Conservation (phyloP, 2,888 invertebrate genomes). For the Pilophorus perplexus region DNA sequence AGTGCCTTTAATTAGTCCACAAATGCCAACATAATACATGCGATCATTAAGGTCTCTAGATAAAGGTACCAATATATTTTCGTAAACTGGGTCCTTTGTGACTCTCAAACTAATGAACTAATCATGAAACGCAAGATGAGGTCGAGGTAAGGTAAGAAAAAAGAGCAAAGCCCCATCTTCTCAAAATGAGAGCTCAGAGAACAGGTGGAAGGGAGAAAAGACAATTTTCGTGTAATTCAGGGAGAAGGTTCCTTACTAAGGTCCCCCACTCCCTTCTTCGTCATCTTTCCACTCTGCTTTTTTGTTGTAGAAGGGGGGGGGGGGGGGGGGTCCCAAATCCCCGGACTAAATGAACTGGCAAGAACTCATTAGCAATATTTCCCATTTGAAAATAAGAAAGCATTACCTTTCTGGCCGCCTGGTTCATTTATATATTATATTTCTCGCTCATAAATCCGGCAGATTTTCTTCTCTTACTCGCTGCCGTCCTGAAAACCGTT, state of each 20-base stretch:
- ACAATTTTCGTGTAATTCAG: constrained; percentile 37
- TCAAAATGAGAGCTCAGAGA: constrained; percentile 26
- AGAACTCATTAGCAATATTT: constrained; percentile 42
- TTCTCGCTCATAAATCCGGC: constrained; percentile 35
- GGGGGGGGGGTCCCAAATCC: too few species aligned
- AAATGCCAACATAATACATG: too few species aligned
- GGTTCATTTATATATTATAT: constrained; percentile 39
- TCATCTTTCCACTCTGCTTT: background rate
- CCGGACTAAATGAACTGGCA: constrained; percentile 39
- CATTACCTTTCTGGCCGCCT: constrained; percentile 28
- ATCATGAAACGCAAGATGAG: too few species aligned
- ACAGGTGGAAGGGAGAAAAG: constrained; percentile 32
- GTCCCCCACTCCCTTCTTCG: background rate
- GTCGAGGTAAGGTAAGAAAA: too few species aligned
- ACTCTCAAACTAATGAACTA: too few species aligned
- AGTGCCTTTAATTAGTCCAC: too few species aligned
- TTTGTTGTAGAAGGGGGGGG: too few species aligned
- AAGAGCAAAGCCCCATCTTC: background rate
- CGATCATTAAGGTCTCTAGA: too few species aligned
- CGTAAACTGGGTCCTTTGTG: too few species aligned
- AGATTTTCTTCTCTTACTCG: constrained; percentile 21
- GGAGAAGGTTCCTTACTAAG: constrained; percentile 1
- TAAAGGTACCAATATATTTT: too few species aligned
- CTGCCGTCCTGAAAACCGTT: too few species aligned
- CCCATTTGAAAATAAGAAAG: constrained; percentile 37